phyloP scores from a whole-genome alignment of 2,113 vertebrate genomes.

The Sphaerodactylus townsendi region DNA sequence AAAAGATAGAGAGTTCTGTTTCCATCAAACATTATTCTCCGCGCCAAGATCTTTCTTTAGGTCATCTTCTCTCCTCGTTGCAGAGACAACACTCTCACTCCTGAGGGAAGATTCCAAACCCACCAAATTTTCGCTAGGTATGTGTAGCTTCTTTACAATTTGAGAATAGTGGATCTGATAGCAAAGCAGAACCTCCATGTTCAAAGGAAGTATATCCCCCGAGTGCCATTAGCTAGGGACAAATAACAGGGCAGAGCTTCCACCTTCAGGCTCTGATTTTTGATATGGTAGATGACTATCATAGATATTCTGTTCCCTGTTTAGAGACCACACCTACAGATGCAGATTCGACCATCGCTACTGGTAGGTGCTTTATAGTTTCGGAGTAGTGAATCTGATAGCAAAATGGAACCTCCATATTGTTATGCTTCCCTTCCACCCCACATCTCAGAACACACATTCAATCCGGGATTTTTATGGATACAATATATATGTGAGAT shows the following conservation, averaged over 20 bases:
- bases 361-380: neutral
- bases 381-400: neutral
- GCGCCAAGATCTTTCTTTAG: too few relatives aligned
- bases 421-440: too few relatives aligned
- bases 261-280: neutral
- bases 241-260: neutral
- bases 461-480: too few relatives aligned
- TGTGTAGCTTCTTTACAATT: neutral
- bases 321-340: neutral
- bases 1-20: too few relatives aligned
- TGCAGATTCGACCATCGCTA: neutral
- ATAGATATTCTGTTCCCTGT: neutral
- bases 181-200: neutral
- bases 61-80: too few relatives aligned
- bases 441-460: too few relatives aligned
- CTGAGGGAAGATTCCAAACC: too few relatives aligned
- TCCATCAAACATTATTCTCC: too few relatives aligned
- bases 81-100: too few relatives aligned
- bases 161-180: neutral
- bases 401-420: neutral
- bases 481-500: too few relatives aligned
- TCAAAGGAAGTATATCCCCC: neutral
- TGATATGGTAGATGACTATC: neutral
- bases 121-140: too few relatives aligned
- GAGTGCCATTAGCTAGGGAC: neutral